phyloP scores from a whole-genome alignment of 2,888 invertebrate genomes.

The Iphiclides podalirius region DNA sequence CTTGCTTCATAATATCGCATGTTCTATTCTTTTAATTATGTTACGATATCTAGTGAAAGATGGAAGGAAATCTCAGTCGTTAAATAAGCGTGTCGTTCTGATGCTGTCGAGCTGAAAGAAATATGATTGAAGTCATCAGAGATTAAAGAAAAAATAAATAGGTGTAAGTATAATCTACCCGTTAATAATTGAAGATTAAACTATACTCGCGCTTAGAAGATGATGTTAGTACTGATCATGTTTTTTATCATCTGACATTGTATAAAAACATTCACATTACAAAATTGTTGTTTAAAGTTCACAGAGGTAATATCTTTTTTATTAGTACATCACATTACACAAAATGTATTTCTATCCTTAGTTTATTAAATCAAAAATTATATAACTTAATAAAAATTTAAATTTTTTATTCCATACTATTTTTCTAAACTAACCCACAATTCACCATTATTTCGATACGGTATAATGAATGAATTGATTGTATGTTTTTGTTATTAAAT shows the following conservation, averaged over 20 bases:
- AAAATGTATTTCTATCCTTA: too few relatives aligned
- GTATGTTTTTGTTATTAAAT: too few relatives aligned
- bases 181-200: too few relatives aligned
- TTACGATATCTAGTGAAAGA: slow-evolving; percentile 56
- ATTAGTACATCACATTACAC: too few relatives aligned
- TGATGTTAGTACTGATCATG: neutral
- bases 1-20: neutral
- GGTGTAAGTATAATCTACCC: slow-evolving; percentile 52
- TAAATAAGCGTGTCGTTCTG: slow-evolving; percentile 49
- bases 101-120: slow-evolving; percentile 54
- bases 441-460: too few relatives aligned
- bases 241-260: slow-evolving; percentile 13
- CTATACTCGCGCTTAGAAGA: too few relatives aligned
- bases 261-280: slow-evolving; percentile 11
- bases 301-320: neutral
- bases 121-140: slow-evolving; percentile 56
- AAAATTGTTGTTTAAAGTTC: slow-evolving; percentile 1
- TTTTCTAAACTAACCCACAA: too few relatives aligned
- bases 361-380: too few relatives aligned
- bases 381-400: too few relatives aligned
- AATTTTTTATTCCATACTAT: too few relatives aligned
- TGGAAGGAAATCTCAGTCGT: slow-evolving; percentile 54
- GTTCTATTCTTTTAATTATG: slow-evolving; percentile 25
- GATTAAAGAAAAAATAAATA: slow-evolving; percentile 45
- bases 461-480: too few relatives aligned